Conservation (phyloP, 2,888 invertebrate genomes). For the Hirudinaria manillensis region DNA sequence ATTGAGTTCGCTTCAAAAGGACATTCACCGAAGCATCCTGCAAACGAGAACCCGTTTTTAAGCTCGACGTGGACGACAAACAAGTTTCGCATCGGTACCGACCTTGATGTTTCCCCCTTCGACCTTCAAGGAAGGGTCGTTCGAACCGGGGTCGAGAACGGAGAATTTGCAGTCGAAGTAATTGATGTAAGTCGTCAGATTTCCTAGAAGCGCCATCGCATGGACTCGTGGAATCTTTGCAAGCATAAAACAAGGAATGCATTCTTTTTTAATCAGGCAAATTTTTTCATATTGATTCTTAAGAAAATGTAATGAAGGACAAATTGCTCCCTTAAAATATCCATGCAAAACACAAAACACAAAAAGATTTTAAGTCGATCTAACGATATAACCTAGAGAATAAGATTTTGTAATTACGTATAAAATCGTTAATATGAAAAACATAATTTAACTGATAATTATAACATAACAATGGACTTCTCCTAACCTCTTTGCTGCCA, state of each 20-base stretch:
- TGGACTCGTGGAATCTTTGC: constrained; percentile 74
- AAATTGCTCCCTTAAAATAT: too few species aligned
- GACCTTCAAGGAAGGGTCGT: too few species aligned
- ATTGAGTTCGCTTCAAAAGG: neutral
- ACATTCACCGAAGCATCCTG: constrained; percentile 22
- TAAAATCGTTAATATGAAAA: too few species aligned
- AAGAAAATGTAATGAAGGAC: too few species aligned
- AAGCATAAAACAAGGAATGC: neutral
- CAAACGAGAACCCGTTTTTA: constrained; percentile 20
- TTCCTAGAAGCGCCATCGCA: constrained; percentile 80
- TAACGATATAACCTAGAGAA: neutral
- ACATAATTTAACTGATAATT: too few species aligned
- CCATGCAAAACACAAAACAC: too few species aligned
- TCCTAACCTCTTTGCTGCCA: constrained; percentile 59
- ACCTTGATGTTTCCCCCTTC: too few species aligned
- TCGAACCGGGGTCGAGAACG: constrained; percentile 60
- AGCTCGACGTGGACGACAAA: constrained; percentile 60
- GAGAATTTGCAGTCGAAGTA: constrained; percentile 63
- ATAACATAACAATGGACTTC: too few species aligned
- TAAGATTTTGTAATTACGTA: too few species aligned
- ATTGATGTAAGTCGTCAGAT: constrained; percentile 74
- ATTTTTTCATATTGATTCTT: too few species aligned
- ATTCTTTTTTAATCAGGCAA: neutral
- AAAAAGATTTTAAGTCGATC: too few species aligned
- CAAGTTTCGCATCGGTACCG: constrained; percentile 36